phyloP scores from a whole-genome alignment of 2,888 invertebrate genomes.

The Meloe dianella region DNA sequence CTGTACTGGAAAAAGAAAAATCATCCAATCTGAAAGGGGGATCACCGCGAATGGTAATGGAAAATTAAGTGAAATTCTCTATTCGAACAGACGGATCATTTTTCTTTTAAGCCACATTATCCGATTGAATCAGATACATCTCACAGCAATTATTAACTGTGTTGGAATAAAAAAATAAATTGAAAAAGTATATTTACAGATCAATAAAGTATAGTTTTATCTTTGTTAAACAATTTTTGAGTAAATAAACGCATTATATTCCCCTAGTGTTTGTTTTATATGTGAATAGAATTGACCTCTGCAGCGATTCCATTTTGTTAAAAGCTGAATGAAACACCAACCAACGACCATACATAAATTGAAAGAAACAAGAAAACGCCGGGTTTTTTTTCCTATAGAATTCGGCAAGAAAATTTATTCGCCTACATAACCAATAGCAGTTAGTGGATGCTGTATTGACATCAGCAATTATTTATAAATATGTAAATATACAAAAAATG shows the following conservation, averaged over 20 bases:
- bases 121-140: not conserved
- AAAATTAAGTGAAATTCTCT: conserved; percentile 23
- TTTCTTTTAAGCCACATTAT: conserved; percentile 2
- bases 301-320: conserved; percentile 8
- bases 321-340: conserved; percentile 9
- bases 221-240: not conserved
- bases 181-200: not conserved
- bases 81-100: not conserved
- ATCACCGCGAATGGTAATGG: conserved; percentile 26
- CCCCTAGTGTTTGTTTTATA: not conserved
- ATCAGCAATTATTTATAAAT: not conserved
- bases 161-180: not conserved
- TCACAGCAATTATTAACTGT: not conserved
- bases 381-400: not conserved
- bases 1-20: conserved; percentile 11
- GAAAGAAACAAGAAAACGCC: not conserved
- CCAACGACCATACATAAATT: not conserved
- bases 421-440: not conserved
- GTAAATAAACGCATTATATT: not conserved
- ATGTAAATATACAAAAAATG: not conserved
- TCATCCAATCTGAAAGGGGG: conserved; percentile 23
- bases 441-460: not conserved
- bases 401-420: not conserved
- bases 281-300: not conserved
- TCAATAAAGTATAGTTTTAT: not conserved